Evolutionary conservation across 2,113 vertebrate genomes (phyloP).

Genomic region (Corythoichthys haematopterus): DNA sequence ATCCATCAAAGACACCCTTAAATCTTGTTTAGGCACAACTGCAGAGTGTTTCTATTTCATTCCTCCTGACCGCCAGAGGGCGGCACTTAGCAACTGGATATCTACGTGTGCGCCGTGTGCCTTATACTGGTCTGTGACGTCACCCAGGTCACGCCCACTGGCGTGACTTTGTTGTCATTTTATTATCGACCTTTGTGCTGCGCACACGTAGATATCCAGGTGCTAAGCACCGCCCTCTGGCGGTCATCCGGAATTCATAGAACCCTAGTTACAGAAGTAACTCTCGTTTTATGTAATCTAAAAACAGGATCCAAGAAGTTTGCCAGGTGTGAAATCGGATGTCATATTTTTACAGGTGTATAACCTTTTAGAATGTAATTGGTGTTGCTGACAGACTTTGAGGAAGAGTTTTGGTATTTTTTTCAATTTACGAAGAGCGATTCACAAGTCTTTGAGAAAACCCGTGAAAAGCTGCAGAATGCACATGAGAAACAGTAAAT

Average conservation of each 20-base stretch:
- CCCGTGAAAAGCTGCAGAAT: background rate
- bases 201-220: no score
- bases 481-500: background rate
- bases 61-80: no score
- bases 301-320: background rate
- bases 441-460: background rate
- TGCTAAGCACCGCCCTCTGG: no score
- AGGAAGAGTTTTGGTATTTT: background rate
- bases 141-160: no score
- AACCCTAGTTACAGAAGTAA: no score
- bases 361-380: background rate
- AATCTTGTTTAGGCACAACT: constrained; percentile 2
- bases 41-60: background rate
- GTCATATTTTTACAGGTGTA: background rate
- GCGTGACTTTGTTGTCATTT: no score
- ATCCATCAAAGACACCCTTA: background rate
- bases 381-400: background rate
- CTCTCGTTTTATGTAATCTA: background rate
- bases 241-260: no score
- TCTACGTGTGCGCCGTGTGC: no score
- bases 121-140: no score
- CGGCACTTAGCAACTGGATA: no score
- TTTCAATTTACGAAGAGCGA: background rate
- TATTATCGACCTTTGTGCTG: no score
- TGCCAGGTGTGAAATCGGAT: background rate